Conservation (phyloP, 2,888 invertebrate genomes). For the Meiosimyza decipiens region DNA sequence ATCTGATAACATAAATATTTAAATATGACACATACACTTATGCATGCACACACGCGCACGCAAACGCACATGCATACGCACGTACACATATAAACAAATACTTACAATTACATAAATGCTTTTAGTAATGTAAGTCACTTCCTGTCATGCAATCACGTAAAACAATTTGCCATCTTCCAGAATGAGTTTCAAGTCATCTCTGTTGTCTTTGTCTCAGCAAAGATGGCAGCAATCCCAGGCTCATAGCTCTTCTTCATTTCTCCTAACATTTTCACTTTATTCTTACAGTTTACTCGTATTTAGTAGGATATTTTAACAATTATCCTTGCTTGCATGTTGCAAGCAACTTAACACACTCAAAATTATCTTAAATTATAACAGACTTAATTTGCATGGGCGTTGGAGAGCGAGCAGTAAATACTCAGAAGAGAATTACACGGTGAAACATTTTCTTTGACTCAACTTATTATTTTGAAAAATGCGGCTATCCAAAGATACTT, state of each 20-base stretch:
- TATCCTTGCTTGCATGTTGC: conserved; percentile 16
- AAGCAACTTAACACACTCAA: neutral
- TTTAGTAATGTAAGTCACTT: conserved; percentile 11
- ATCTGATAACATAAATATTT: conserved; percentile 19
- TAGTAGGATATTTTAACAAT: neutral
- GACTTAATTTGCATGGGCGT: neutral
- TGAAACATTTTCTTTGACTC: too few relatives aligned
- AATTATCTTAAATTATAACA: conserved; percentile 17
- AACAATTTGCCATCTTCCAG: conserved; percentile 7
- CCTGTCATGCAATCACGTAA: conserved; percentile 18
- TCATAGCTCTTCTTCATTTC: too few relatives aligned
- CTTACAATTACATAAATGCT: conserved; percentile 14
- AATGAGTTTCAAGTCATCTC: neutral
- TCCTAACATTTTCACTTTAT: too few relatives aligned
- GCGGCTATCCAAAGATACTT: too few relatives aligned
- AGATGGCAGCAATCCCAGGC: too few relatives aligned
- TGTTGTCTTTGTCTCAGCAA: too few relatives aligned
- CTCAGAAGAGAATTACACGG: neutral
- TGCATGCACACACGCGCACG: neutral
- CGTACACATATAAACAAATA: neutral
- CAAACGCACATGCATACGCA: neutral
- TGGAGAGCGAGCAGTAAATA: neutral
- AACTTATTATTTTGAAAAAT: too few relatives aligned
- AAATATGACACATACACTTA: neutral
- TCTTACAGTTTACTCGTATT: too few relatives aligned